These are phyloP conservation scores for Ciconia nigra DNA, from an alignment of 2,797 vertebrate genomes.

Conservation along the genomic window DNA sequence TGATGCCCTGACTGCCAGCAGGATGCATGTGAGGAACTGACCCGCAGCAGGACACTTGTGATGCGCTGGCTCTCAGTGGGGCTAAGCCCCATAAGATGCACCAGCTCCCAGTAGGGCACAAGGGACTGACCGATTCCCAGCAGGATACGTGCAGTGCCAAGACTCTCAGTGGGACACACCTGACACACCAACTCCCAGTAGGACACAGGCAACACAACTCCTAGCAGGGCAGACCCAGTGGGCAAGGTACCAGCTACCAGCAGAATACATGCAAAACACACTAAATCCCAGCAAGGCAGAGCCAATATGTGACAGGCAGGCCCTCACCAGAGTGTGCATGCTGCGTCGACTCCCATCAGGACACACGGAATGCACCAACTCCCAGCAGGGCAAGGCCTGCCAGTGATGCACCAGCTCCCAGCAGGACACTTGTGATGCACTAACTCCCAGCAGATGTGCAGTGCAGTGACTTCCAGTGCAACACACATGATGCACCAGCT, in stretches of 20 bases:
- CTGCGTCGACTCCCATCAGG: neutral
- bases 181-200: neutral
- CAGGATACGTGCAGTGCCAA: neutral
- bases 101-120: neutral
- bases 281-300: neutral
- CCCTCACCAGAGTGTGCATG: fast-evolving
- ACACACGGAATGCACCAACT: neutral
- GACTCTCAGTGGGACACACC: neutral
- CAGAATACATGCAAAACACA: neutral
- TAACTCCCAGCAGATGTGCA: neutral
- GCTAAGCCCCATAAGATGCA: neutral
- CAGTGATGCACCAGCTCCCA: neutral
- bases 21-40: neutral
- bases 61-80: conserved; percentile 1
- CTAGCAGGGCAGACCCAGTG: neutral
- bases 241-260: neutral
- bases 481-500: neutral
- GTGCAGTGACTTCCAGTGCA: neutral
- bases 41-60: neutral
- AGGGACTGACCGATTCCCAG: neutral
- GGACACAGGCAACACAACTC: neutral
- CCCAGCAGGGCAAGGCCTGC: neutral
- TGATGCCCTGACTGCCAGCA: neutral
- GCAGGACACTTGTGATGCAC: neutral
- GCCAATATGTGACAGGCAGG: neutral